Evolutionary conservation across 2,797 vertebrate genomes (phyloP), one percentile per base, ranked within the genome.

Genomic region (Hypotaenidia philippensis): DNA sequence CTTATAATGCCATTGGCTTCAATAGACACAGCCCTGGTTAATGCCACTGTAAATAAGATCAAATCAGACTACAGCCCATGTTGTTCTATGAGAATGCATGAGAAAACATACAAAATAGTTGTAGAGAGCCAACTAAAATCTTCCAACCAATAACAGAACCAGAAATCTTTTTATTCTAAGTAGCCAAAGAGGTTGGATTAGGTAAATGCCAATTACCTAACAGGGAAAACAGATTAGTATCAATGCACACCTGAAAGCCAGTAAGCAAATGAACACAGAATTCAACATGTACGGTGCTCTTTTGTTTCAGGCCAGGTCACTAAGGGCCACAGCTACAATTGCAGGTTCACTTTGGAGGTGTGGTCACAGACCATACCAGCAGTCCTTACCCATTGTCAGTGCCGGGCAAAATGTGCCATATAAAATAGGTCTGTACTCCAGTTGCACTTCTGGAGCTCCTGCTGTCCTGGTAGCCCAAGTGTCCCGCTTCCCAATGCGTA

Each of bases 31-130:
- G 41, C 49, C 36, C 41, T 78, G 71, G 93, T 89, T 75, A 83
- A 94, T 84, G 60, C 19, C 82, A 89, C 57, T 68, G 61, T 50
- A 92, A 90, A 87, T 83, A 83, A 80, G 45, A 92, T 71, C 56
- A 85, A 85, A 83, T 87, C 71, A 68, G 52, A 66, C 52, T 44
- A 31, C 11, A 74, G 53, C 5, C 13, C 34, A 61, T 23, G 40
- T n/a, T 53, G 20, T 78, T 80, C 45, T 75, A 31, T 21, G 20
- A 40, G 60, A 86, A 66, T 27, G 49, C 23, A 31, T 21, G 20
- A 40, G 60, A 88, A 66, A n/a, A 52, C 26, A 82, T 26, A 50
- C 13, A 71, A 81, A 68, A 50, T 19, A 59, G 49, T 20, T 45
- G 38, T 71, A 71, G 21, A 57, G 11, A 92, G 34, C 25, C 36